These are phyloP conservation scores for Simalia tracyae DNA, from an alignment of 2,797 vertebrate species.

Conservation along the genomic window DNA sequence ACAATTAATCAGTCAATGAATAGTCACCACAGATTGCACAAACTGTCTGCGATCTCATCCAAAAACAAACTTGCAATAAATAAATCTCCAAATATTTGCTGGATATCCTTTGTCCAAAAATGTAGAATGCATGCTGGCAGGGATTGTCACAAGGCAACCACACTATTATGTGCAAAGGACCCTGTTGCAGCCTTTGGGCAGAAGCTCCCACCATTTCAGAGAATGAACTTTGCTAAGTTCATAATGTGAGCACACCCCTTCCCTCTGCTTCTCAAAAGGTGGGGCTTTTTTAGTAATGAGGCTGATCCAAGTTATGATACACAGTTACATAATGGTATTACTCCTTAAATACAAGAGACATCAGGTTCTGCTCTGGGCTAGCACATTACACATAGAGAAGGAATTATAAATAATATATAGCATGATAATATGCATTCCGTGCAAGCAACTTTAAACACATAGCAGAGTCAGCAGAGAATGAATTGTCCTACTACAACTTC, in stretches of 20 bases:
- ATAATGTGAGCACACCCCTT: neutral
- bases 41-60: neutral
- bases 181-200: neutral
- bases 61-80: neutral
- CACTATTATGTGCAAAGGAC: too few species aligned
- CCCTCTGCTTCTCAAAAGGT: neutral
- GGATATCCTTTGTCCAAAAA: too few species aligned
- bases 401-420: neutral
- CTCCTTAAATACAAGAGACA: neutral
- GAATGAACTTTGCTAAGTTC: neutral
- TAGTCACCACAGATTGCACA: neutral
- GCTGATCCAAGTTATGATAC: neutral
- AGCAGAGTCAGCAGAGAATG: neutral
- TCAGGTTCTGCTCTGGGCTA: neutral
- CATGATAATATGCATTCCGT: too few species aligned
- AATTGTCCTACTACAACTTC: neutral
- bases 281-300: neutral
- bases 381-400: neutral
- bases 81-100: neutral
- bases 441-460: neutral
- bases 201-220: neutral
- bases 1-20: neutral
- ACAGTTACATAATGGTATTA: neutral
- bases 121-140: neutral
- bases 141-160: neutral